Conservation (phyloP, 2,888 invertebrate genomes). For the Leptinotarsa haldemani region DNA sequence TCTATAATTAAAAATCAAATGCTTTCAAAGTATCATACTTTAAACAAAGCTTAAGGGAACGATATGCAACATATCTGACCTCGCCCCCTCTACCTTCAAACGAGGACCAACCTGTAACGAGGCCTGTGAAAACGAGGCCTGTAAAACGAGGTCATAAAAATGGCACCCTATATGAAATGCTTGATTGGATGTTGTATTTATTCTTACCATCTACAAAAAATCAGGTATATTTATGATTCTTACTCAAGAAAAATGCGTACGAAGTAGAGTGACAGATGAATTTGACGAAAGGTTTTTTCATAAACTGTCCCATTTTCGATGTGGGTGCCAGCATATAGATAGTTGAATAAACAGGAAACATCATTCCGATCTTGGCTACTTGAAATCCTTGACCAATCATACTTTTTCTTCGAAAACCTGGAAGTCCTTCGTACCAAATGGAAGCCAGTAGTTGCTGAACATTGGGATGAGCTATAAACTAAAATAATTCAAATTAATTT, state of each 20-base stretch:
- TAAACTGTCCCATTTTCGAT: slow-evolving; percentile 86
- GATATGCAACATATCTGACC: too few relatives aligned
- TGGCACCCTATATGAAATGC: too few relatives aligned
- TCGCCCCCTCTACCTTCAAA: too few relatives aligned
- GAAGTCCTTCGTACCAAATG: slow-evolving; percentile 96
- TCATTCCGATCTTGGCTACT: slow-evolving; percentile 83
- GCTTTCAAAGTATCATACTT: too few relatives aligned
- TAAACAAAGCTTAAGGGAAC: too few relatives aligned
- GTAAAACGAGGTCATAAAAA: too few relatives aligned
- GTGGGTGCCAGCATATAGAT: slow-evolving; percentile 93
- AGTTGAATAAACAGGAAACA: slow-evolving; percentile 93
- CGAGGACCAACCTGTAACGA: too few relatives aligned
- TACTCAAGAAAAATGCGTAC: slow-evolving; percentile 94
- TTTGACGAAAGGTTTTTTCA: slow-evolving; percentile 98
- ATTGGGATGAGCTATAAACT: slow-evolving; percentile 82
- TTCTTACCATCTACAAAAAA: too few relatives aligned
- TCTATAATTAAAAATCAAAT: too few relatives aligned
- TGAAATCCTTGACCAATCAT: slow-evolving; percentile 89
- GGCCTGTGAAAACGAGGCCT: too few relatives aligned
- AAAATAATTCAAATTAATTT: slow-evolving; percentile 19
- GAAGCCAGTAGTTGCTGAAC: slow-evolving; percentile 92
- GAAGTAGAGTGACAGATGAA: slow-evolving; percentile 98
- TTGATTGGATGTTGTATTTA: too few relatives aligned
- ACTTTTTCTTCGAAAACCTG: slow-evolving; percentile 92
- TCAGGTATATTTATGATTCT: slow-evolving; percentile 62